Percentiles rank a stretch among this genome's conserved stretches.
These are phyloP conservation scores for Sebastes oblongus DNA, from an alignment of 2,797 vertebrate species.

Conservation along the genomic window DNA sequence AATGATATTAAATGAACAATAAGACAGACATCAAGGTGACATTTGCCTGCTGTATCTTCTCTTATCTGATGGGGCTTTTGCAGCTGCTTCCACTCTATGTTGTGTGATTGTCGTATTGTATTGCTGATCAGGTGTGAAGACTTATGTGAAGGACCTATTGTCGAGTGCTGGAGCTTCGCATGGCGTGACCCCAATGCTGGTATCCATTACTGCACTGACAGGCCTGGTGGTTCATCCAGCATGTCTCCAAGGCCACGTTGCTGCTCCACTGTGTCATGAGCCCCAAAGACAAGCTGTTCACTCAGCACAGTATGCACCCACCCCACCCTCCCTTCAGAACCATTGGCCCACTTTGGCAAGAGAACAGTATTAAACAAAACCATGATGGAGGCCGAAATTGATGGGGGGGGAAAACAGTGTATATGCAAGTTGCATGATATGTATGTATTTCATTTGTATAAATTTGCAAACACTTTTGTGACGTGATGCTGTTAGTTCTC, in stretches of 20 bases:
- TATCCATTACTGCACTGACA: constrained; percentile 79
- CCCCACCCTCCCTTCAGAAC: background rate
- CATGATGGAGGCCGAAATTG: background rate
- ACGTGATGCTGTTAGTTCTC: background rate
- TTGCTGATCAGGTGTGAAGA: constrained; percentile 62
- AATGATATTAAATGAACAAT: background rate
- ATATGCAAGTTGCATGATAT: background rate
- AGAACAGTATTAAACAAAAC: background rate
- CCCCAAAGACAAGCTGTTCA: constrained; percentile 63
- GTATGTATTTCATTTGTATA: background rate
- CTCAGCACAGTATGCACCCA: constrained; percentile 16
- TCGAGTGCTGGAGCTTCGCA: constrained; percentile 36
- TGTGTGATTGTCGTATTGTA: constrained; percentile 30
- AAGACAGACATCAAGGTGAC: constrained; percentile 17
- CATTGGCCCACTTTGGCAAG: constrained; percentile 26
- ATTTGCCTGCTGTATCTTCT: constrained; percentile 1
- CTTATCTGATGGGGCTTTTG: background rate
- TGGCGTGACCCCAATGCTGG: constrained; percentile 57
- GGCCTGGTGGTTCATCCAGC: constrained; percentile 57
- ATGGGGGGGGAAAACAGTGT: background rate
- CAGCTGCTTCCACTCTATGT: constrained; percentile 48
- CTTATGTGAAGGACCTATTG: constrained; percentile 49
- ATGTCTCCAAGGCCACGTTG: constrained; percentile 76
- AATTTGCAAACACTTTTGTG: background rate
- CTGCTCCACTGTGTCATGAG: constrained; percentile 72